Evolutionary conservation across 2,113 vertebrate species (phyloP).

Genomic region (Neopipo cinnamomea): DNA sequence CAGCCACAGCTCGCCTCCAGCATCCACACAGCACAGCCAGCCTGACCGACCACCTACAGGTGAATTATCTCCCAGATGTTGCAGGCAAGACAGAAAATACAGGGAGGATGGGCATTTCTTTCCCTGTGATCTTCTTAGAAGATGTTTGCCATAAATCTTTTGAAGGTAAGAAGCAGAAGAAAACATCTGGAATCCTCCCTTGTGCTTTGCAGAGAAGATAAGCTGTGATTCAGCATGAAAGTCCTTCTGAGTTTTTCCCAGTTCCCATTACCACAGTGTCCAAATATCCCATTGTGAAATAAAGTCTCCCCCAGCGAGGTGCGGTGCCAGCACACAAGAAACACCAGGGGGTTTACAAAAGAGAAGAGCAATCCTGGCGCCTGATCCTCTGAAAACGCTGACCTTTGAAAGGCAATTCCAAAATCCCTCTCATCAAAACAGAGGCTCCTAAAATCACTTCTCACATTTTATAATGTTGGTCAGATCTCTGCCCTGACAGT

Average conservation of each 20-base stretch:
- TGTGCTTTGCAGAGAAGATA: conserved; percentile 15
- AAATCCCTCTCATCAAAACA: conserved; percentile 27
- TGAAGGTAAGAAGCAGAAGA: neutral
- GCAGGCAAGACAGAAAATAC: neutral
- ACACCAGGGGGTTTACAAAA: conserved; percentile 50
- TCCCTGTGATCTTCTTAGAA: neutral
- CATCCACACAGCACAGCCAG: neutral
- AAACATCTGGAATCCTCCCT: neutral
- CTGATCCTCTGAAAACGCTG: neutral
- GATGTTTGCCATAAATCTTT: neutral
- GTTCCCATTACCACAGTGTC: conserved; percentile 15
- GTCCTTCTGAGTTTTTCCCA: neutral
- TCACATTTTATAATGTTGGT: neutral
- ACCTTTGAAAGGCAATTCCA: conserved; percentile 14
- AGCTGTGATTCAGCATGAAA: conserved; percentile 5
- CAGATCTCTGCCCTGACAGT: neutral
- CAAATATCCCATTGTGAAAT: conserved; percentile 51
- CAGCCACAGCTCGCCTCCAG: neutral
- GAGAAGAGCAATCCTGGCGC: conserved; percentile 33
- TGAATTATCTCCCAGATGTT: neutral
- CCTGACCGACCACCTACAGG: neutral
- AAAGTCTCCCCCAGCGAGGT: conserved; percentile 33
- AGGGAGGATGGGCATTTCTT: neutral
- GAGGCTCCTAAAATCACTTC: conserved; percentile 10
- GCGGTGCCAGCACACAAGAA: conserved; percentile 9